A percentile compares a stretch with the other conserved stretches of the same genome.
Conservation (phyloP, 2,113 vertebrate genomes). For the Lanius collurio region DNA sequence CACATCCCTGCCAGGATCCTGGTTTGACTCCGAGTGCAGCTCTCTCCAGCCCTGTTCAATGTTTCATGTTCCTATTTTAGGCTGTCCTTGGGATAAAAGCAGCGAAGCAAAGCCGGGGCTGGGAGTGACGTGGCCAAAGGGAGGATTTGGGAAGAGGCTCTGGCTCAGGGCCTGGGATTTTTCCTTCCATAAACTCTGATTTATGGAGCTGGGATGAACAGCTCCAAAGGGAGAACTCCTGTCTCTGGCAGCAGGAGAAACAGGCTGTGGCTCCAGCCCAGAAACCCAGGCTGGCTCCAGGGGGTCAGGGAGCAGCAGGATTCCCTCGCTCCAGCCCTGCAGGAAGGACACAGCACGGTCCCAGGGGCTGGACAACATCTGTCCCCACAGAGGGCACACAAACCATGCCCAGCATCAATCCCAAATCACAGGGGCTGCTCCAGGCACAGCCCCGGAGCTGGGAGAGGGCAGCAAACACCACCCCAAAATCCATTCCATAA, state of each 20-base stretch:
- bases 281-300: not conserved
- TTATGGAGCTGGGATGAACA: not conserved
- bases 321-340: not conserved
- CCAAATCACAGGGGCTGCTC: not conserved
- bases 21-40: not conserved
- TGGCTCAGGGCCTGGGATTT: not conserved
- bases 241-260: not conserved
- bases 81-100: not conserved
- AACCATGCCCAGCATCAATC: not conserved
- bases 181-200: not conserved
- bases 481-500: not conserved
- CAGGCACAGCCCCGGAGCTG: not conserved
- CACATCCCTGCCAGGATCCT: not conserved
- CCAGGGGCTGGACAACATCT: not conserved
- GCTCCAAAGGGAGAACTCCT: not conserved
- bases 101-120: not conserved
- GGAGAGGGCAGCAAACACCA: not conserved
- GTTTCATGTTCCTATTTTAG: not conserved
- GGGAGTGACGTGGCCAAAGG: not conserved
- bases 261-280: not conserved
- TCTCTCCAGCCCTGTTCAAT: not conserved
- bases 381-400: not conserved
- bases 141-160: not conserved
- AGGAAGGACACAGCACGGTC: accelerated
- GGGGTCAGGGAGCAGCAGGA: accelerated